A percentile compares a stretch with the other conserved stretches of the same genome.
These are phyloP conservation scores for Lithophane semibrunnea DNA, from an alignment of 2,888 invertebrate species.

Conservation along the genomic window DNA sequence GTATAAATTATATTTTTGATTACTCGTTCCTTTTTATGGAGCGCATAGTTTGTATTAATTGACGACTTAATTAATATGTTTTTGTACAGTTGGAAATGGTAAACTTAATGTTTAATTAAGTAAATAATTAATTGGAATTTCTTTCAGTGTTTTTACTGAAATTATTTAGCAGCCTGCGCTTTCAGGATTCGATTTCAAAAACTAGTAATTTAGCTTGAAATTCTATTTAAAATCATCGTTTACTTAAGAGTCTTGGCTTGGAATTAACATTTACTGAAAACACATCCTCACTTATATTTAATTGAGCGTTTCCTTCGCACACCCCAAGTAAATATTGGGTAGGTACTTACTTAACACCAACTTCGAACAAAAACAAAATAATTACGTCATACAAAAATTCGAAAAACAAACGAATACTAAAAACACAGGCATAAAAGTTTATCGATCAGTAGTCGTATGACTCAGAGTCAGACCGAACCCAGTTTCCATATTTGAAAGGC, in stretches of 20 bases:
- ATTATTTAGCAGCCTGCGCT: constrained; percentile 1
- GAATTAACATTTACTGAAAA: background rate
- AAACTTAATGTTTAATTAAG: constrained; percentile 7
- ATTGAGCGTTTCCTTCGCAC: background rate
- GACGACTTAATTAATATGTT: background rate
- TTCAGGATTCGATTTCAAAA: constrained; percentile 36
- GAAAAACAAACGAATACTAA: constrained; percentile 53
- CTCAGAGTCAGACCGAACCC: constrained; percentile 74
- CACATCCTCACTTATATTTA: background rate
- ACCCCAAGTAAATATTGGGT: constrained; percentile 24
- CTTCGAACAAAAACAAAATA: constrained; percentile 36
- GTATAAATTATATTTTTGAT: constrained; percentile 35
- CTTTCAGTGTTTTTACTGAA: constrained; percentile 10
- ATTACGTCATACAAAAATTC: constrained; percentile 48
- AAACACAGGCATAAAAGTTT: constrained; percentile 49
- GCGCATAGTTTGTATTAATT: too few relatives aligned
- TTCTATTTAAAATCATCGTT: constrained; percentile 2
- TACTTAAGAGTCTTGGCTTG: background rate
- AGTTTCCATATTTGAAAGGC: constrained; percentile 63
- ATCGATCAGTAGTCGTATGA: constrained; percentile 77
- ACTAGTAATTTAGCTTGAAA: constrained; percentile 15
- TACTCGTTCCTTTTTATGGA: background rate
- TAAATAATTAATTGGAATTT: constrained; percentile 31
- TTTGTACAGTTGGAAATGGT: background rate
- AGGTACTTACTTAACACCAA: constrained; percentile 23